These are phyloP conservation scores for Pempheris klunzingeri DNA, from an alignment of 2,797 vertebrate genomes.

Conservation along the genomic window DNA sequence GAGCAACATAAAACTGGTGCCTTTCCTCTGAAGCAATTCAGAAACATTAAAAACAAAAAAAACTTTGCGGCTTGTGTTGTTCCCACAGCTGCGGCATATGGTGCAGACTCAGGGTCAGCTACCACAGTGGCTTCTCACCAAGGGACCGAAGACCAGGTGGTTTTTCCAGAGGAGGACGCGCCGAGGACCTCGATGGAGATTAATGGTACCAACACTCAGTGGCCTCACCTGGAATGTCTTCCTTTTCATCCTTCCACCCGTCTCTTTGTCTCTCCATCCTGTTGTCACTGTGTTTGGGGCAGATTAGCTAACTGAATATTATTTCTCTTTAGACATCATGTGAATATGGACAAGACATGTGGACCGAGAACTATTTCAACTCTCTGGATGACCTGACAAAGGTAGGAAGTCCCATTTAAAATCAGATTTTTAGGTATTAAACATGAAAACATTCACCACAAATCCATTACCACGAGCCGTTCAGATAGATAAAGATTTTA, in stretches of 20 bases:
- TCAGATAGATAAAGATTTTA: no score
- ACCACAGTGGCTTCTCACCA: background rate
- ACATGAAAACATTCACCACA: background rate
- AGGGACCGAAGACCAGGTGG: background rate
- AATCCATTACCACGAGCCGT: no score
- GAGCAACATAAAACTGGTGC: background rate
- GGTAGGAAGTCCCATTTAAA: background rate
- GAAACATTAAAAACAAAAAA: background rate
- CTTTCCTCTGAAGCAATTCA: background rate
- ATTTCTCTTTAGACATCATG: background rate
- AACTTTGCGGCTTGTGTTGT: background rate
- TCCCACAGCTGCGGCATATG: constrained; percentile 23
- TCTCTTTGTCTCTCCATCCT: no score
- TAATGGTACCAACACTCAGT: background rate
- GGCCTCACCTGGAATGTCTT: background rate
- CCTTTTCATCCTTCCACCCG: background rate
- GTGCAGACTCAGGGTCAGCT: constrained; percentile 29
- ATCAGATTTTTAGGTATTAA: background rate
- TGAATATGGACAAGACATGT: background rate
- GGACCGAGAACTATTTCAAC: background rate
- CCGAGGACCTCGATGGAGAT: background rate
- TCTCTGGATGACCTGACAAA: constrained; percentile 2
- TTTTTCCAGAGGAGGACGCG: background rate
- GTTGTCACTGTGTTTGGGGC: background rate
- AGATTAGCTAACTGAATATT: background rate